phyloP scores from a whole-genome alignment of 2,113 vertebrate genomes.

The Cariama cristata region DNA sequence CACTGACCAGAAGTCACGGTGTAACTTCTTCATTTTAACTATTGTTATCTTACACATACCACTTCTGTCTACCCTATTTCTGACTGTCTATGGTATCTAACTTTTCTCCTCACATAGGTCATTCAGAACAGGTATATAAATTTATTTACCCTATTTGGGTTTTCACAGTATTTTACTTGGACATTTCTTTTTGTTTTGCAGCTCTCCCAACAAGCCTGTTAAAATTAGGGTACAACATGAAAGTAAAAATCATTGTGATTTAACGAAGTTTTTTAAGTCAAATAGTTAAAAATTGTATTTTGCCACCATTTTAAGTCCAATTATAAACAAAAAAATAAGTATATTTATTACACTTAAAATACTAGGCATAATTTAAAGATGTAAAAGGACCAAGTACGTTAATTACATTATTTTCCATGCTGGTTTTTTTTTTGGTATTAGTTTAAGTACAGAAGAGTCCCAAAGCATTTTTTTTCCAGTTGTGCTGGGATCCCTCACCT shows the following conservation, averaged over 20 bases:
- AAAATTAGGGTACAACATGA: not conserved
- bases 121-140: not conserved
- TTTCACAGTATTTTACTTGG: not conserved
- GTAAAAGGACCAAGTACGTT: fast-evolving
- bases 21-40: not conserved
- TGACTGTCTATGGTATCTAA: not conserved
- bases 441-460: not conserved
- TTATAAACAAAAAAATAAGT: not conserved
- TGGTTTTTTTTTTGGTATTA: not conserved
- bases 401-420: not conserved
- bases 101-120: not conserved
- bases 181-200: not conserved
- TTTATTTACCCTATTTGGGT: not conserved
- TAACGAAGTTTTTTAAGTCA: not conserved
- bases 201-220: fast-evolving
- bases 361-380: not conserved
- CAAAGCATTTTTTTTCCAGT: not conserved
- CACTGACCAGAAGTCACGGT: not conserved
- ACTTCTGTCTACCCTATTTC: not conserved
- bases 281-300: not conserved
- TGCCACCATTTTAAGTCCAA: not conserved
- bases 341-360: not conserved
- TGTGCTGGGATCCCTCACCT: not conserved
- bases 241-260: not conserved
- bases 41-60: not conserved